Percentiles rank a stretch among this genome's conserved stretches.
Conservation (phyloP, 2,888 invertebrate species). For the Rhagophthalmus giganteus region DNA sequence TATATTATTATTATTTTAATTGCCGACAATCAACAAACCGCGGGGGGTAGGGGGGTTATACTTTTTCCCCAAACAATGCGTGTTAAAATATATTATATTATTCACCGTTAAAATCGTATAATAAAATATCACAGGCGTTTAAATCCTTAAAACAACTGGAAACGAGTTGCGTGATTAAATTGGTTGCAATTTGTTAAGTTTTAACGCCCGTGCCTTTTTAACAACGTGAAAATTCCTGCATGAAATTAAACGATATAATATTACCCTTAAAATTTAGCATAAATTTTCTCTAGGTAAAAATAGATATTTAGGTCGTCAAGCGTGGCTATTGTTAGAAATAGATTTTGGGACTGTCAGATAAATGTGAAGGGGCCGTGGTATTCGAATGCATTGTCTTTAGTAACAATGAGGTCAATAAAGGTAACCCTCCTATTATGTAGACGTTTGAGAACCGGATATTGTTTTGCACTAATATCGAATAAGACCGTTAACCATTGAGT, state of each 20-base stretch:
- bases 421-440: slow-evolving; percentile 5
- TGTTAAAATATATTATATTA: background rate
- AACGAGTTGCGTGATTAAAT: slow-evolving; percentile 1
- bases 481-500: too few species aligned
- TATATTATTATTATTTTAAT: too few species aligned
- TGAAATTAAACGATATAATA: too few species aligned
- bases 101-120: background rate
- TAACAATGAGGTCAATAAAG: slow-evolving; percentile 13
- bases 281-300: background rate
- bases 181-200: slow-evolving; percentile 4
- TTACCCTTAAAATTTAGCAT: too few species aligned
- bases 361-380: background rate
- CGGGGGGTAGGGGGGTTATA: too few species aligned
- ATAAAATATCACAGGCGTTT: background rate
- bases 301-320: too few species aligned
- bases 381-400: slow-evolving; percentile 7
- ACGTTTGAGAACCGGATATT: too few species aligned
- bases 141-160: background rate
- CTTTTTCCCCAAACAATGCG: too few species aligned
- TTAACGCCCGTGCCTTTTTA: slow-evolving; percentile 1
- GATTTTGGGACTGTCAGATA: too few species aligned
- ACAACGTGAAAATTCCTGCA: slow-evolving; percentile 3
- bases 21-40: too few species aligned
- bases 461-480: too few species aligned
- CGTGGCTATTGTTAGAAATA: too few species aligned